Conservation (phyloP, 2,797 vertebrate genomes). For the Rachycentron canadum region DNA sequence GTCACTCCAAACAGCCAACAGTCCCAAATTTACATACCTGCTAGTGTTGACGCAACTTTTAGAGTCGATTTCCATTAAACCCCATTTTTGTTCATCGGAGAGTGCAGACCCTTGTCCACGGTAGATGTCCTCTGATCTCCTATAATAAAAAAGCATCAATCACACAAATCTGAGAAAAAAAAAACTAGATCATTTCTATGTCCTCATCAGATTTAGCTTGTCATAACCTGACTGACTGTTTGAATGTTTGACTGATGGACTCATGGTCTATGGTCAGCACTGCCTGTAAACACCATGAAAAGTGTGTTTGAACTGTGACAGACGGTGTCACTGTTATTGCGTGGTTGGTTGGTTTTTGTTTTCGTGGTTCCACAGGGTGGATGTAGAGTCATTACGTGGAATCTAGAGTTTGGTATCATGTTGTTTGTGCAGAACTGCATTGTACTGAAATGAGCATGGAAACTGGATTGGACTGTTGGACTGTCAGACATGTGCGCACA, state of each 20-base stretch:
- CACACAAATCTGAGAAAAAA: background rate
- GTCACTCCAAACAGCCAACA: background rate
- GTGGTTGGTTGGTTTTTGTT: background rate
- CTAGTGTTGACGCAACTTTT: background rate
- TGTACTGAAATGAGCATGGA: background rate
- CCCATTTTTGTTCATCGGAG: too few relatives aligned
- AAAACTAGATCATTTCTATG: too few relatives aligned
- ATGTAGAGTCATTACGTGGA: too few relatives aligned
- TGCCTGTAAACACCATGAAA: background rate
- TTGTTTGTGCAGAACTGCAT: background rate
- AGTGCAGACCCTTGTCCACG: too few relatives aligned
- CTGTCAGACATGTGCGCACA: background rate
- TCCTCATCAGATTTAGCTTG: background rate
- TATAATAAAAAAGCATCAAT: too few relatives aligned
- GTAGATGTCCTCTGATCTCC: too few relatives aligned
- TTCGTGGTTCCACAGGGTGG: background rate
- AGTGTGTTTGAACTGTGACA: background rate
- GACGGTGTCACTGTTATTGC: background rate
- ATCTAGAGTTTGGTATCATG: background rate
- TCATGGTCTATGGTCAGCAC: background rate
- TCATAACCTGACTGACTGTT: constrained; percentile 7
- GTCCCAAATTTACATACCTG: background rate
- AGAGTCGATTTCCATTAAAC: too few relatives aligned
- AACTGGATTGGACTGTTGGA: background rate
- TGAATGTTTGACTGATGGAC: background rate